phyloP scores from a whole-genome alignment of 2,888 invertebrate species.

The Agrilus cyanescens region DNA sequence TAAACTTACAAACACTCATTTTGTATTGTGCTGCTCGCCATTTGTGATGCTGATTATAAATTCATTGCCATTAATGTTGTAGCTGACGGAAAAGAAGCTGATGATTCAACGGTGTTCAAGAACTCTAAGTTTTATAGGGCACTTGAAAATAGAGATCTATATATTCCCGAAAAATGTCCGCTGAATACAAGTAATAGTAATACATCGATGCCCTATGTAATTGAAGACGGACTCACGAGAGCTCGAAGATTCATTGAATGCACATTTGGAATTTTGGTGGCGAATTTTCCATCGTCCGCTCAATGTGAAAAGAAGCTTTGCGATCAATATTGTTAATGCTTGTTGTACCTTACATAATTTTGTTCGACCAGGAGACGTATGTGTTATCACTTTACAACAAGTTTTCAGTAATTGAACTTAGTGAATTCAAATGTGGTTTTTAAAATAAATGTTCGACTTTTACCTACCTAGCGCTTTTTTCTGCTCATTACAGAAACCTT shows the following conservation, averaged over 20 bases:
- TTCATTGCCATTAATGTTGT: slow-evolving; percentile 2
- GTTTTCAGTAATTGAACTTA: too few relatives aligned
- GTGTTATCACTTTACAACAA: too few relatives aligned
- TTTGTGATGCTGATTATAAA: slow-evolving; percentile 4
- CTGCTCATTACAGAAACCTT: too few relatives aligned
- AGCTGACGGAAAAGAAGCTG: not conserved
- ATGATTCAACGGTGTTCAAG: slow-evolving; percentile 3
- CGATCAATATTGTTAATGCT: slow-evolving; percentile 1
- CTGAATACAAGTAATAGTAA: slow-evolving; percentile 1
- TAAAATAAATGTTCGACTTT: too few relatives aligned
- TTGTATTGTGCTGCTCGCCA: slow-evolving; percentile 2
- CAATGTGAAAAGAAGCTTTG: slow-evolving; percentile 1
- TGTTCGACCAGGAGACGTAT: not conserved
- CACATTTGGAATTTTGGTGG: not conserved
- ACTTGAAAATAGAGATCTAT: not conserved
- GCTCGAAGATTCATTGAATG: not conserved
- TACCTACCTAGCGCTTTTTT: too few relatives aligned
- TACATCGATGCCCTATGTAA: not conserved
- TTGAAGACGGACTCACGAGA: slow-evolving; percentile 3
- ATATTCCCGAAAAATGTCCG: not conserved
- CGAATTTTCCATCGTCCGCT: not conserved
- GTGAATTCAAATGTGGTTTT: too few relatives aligned
- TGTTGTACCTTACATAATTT: slow-evolving; percentile 1
- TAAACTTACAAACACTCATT: slow-evolving; percentile 3
- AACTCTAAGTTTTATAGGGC: not conserved